Base-by-base conservation (phyloP, 2,888 invertebrate genomes). In the Oscheius sp. region DNA sequence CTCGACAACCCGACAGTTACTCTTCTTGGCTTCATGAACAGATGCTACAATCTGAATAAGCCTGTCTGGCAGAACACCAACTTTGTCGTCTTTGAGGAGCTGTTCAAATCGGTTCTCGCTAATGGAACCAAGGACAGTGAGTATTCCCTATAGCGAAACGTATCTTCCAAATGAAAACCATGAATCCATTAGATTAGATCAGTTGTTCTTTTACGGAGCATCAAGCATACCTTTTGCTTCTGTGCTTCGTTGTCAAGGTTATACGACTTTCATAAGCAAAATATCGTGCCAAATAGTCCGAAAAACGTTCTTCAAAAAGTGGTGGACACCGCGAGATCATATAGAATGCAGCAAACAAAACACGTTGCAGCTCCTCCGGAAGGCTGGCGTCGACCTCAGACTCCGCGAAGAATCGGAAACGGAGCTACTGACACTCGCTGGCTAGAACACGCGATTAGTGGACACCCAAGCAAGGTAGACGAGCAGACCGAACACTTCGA, bases 1-100 rank as follows among this genome's bases (percentile, higher is more conserved):
- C 93, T 97, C 77, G 97, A 98, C 90, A 93, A 95, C 59, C 97
- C 97, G 0, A 96, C 96, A 0, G 92, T 93, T 65, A 96, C 96
- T 90, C 93, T 96, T 87, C 91, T 94, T 81, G 92, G 92, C 48
- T 98, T 98, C 90, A 91, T 97, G 51, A 91, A 91, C 59, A 94
- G 94, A 89, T 94, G 96, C 90, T 97, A 95, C 90, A 92, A 92
- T 35, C 90, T 93, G 1, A 91, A 91, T 73, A 91, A 90, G 42
- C 93, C 93, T 29, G 93, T 95, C 84, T 93, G 93, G 53, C 95
- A 95, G 90, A 93, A 94, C 88, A 95, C 95, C 90, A 94, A 95
- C 89, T 95, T 94, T 90, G 95, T 94, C 50, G 93, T 95, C 29
- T 95, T 93, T 89, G 93, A 93, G 81, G 94, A 93, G 68, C 95